These are phyloP conservation scores for Poecilobothrus nobilitatus DNA, from an alignment of 2,888 invertebrate genomes.

Conservation along the genomic window DNA sequence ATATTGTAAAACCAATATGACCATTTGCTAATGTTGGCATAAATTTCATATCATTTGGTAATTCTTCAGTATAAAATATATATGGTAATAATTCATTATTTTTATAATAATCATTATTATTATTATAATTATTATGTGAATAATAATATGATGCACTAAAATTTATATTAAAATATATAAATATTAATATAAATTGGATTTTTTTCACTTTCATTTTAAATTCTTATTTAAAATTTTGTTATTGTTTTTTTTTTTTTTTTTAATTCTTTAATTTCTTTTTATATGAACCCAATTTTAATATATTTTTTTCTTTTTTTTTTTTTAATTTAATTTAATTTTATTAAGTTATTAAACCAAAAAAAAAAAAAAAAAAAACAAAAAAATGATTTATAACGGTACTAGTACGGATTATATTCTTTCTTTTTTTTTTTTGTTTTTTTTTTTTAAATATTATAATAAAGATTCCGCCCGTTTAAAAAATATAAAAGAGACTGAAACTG, in stretches of 20 bases:
- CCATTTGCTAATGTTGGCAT: constrained; percentile 55
- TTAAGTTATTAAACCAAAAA: no score
- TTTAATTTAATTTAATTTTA: no score
- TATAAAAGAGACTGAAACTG: background rate
- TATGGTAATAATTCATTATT: background rate
- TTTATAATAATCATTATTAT: background rate
- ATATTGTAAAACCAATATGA: constrained; percentile 51
- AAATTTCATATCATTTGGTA: constrained; percentile 49
- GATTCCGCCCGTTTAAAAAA: background rate
- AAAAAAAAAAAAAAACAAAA: background rate
- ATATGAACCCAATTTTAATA: no score
- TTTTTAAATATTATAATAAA: background rate
- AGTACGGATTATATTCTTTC: no score
- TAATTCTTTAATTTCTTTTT: background rate
- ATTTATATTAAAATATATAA: background rate
- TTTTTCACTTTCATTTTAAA: background rate
- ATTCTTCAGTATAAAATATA: constrained; percentile 33
- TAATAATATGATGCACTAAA: background rate
- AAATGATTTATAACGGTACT: background rate
- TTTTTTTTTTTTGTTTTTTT: no score
- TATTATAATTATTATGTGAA: background rate
- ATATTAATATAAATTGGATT: background rate
- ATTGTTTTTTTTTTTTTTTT: background rate
- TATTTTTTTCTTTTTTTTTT: no score
- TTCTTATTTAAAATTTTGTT: no score